Base-by-base conservation (phyloP, 64 coral and sea anemone species). In the Montipora efflorescens region DNA sequence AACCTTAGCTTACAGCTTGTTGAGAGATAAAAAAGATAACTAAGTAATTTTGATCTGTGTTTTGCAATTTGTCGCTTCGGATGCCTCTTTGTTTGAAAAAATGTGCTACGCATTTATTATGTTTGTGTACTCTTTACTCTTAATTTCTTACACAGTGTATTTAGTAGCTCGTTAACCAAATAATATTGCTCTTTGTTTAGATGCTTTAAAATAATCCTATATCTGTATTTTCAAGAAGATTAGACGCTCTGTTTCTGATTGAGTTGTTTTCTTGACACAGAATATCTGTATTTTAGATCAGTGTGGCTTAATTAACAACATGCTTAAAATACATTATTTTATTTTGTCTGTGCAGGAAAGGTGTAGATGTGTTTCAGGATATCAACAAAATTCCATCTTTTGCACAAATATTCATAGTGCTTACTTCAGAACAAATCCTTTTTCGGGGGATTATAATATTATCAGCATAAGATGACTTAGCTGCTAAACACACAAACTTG, bases 281-380 rank as follows among this genome's bases (percentile, higher is more conserved):
- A 46, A 47, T 5, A 14, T 86, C 45, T 67, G 46, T 49, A 36
- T 2, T 36, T 36, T 36, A 36, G 36, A 22, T 19, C 8, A 20
- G 20, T 49, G 18, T 18, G 47, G 36, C 36, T 36, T 78, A 9
- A 13, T 8, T 58, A 58, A 12, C 14, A 36, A 36, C 80, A 82
- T 36, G 36, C 36, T 36, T 36, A 36, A 36, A 36, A 36, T 36
- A 36, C 36, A 36, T 36, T 36, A 36, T 36, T 66, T 57, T 57
- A 7, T 23, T 9, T 1, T 82, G 80, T 82, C 80, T 82, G 15
- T 12, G 18, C 5, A 66, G 80, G 55, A 82, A 82, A 57, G 80
- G 57, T 82, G 80, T 25, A 45, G 5, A 6, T 66, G 3, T 13
- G 15, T 66, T 80, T 59, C 52, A 80, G 78, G 51, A 80, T 80